phyloP scores from a whole-genome alignment of 30 jellyfish, hydroid and myxozoan species.

The Pseudorhiza aurosa region DNA sequence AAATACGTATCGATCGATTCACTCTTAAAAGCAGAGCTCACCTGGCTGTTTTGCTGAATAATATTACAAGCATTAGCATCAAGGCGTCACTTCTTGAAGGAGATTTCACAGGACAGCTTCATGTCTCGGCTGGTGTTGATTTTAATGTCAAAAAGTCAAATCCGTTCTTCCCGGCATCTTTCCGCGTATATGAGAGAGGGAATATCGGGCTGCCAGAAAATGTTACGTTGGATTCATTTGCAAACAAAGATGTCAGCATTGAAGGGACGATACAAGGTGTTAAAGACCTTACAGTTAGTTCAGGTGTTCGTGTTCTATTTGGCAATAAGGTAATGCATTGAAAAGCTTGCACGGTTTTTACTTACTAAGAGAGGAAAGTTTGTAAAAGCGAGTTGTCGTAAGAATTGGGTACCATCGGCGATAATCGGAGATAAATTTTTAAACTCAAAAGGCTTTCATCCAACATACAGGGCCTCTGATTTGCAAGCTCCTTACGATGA shows the following conservation, averaged over 20 bases:
- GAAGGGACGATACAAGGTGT: constrained; percentile 62
- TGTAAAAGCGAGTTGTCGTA: too few relatives aligned
- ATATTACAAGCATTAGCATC: neutral
- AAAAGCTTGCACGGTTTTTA: too few relatives aligned
- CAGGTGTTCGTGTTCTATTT: constrained; percentile 56
- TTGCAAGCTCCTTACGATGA: too few relatives aligned
- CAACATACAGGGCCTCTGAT: too few relatives aligned
- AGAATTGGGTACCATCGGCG: too few relatives aligned
- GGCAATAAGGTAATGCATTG: constrained; percentile 59
- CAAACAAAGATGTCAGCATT: constrained; percentile 49
- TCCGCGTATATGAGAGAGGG: constrained; percentile 59
- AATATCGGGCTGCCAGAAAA: constrained; percentile 62
- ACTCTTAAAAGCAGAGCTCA: constrained; percentile 52
- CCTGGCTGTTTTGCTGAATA: constrained; percentile 1
- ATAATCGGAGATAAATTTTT: too few relatives aligned
- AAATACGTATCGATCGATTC: constrained; percentile 9
- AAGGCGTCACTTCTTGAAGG: constrained; percentile 26
- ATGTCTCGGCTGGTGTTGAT: constrained; percentile 23
- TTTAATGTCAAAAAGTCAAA: constrained; percentile 15
- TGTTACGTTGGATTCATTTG: constrained; percentile 55
- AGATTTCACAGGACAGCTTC: constrained; percentile 65
- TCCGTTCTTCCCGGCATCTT: constrained; percentile 60
- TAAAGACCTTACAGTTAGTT: constrained; percentile 47
- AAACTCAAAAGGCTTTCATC: too few relatives aligned
- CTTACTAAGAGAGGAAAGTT: neutral